Evolutionary conservation across 2,113 vertebrate species (phyloP), one percentile per base, ranked within the genome.

Genomic region (Lamprologus ornatipinnis): DNA sequence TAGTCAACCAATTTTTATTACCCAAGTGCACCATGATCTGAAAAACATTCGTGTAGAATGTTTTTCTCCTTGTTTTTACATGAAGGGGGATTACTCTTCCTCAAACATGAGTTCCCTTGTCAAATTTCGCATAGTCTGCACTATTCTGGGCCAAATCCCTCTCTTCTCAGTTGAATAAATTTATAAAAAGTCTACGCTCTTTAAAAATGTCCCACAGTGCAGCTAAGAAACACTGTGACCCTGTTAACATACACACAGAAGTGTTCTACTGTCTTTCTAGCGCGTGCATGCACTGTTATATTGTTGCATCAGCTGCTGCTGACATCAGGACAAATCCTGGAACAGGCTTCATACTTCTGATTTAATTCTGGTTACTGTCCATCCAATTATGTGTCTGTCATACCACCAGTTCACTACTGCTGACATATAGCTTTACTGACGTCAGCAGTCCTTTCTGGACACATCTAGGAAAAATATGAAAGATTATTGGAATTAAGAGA

Each of bases 61-160:
- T 83, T 87, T 78, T 54, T 75, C 57, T 84, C 70, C 51, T 68
- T 12, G 80, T 88, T 89, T 89, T 88, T 70, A 53, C 53, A 88
- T 60, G 75, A 81, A 81, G 35, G 88, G 58, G 85, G 84, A 87
- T 89, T 87, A 85, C 19, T 65, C 58, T 82, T 80, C 87, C 65
- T 94, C 54, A 78, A 89, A 85, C 91, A 90, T 23, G 51, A 89
- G 83, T 87, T 86, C 65, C 58, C 82, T 87, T 89, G 90, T 88
- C 82, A 87, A 79, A 83, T 85, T 89, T 28, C 78, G 15, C 75
- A 58, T 81, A 86, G 81, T 87, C 53, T 63, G 81, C 80, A 82
- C 82, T 84, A 80, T 81, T 89, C 51, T 49, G 12, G 57, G 55
- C 31, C 37, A 81, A 88, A 90, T 92, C 89, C 73, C 78, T 85